Base-by-base conservation (phyloP, 1,140 invertebrate genomes). In the Batillaria attramentaria region DNA sequence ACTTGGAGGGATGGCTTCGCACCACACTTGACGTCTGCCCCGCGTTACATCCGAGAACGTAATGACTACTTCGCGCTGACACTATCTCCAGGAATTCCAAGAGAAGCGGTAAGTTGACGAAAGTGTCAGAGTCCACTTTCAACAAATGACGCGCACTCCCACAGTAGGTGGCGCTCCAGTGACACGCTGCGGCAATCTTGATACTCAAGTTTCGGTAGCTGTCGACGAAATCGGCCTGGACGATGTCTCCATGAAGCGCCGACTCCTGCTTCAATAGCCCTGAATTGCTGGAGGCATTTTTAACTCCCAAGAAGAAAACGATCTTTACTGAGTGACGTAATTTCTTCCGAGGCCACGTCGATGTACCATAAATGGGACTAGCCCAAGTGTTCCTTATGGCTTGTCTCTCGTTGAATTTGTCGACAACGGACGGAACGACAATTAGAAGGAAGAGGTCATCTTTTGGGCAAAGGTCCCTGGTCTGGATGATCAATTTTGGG, bases 311-410 rank as follows among this genome's bases (percentile, higher is more conserved):
- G 65, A 84, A 79, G 65, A 84, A 70, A 1, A 76, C 54, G 37
- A 79, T 74, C 43, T 79, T 74, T 24, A 54, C 57, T n/a, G n/a
- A n/a, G n/a, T n/a, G n/a, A n/a, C n/a, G n/a, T 60, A 62, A 54
- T 60, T 33, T 60, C 43, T 20, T 20, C 68, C 2, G 65, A 13
- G 72, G 72, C 72, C 72, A 73, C 2, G 20, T 1, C 8, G 10
- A 37, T n/a, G n/a, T n/a, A 41, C 75, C 66, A 46, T 68, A 66
- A 3, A 42, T 4, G n/a, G 35, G 24, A 43, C 83, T 86, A 16
- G 79, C 87, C 88, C 88, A 90, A 3, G 89, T 90, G 33, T 85
- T 73, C 24, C 89, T 77, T 13, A 91, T 83, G 3, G 75, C 39
- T 20, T 73, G 42, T n/a, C 89, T 76, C 69, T 78, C 69, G 13